Base-by-base conservation (phyloP, 2,113 vertebrate genomes). In the Oreochromis tanganicae region DNA sequence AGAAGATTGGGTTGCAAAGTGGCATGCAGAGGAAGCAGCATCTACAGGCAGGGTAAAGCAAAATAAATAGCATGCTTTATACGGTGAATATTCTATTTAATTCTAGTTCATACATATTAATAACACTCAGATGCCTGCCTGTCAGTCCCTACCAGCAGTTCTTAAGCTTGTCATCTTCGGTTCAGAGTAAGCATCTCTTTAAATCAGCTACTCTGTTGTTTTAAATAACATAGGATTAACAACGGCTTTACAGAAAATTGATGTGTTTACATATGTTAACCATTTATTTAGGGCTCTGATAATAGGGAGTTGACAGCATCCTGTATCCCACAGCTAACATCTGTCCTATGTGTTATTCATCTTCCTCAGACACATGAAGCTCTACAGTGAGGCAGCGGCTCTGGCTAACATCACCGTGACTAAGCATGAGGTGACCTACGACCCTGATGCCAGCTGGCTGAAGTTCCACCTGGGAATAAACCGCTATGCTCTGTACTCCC, bases 391-490 rank as follows among this genome's bases (percentile, higher is more conserved):
- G 27, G 95, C 92, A 0, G 96, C 93, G 0, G 92, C 92, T 5
- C 52, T 89, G 16, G 86, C 93, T 46, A 97, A 97, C 90, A 24
- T 95, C 81, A 93, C 94, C 0, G 21, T 96, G 11, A 89, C 66
- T 2, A 52, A 94, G 7, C 94, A 94, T 2, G 63, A 95, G 1
- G 93, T 94, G 82, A 96, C 83, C 78, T 96, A 98, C 19, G 95
- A 95, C 52, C 93, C 93, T 0, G 93, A 97, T 2, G 96, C 98
- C 93, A 97, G 96, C 91, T 99, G 98, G 98, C 85, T 99, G 36
- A 97, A 97, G 88, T 99, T 99, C 94, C 98, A 99, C 87, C 90
- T 97, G 93, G 98, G 97, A 7, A 99, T 99, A 80, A 97, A 59
- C 84, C 96, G 97, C 17, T 96, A 97, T 0, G 97, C 97, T 12